Evolutionary conservation across 2,888 invertebrate species (phyloP).

Genomic region (Isotomurus palustris): DNA sequence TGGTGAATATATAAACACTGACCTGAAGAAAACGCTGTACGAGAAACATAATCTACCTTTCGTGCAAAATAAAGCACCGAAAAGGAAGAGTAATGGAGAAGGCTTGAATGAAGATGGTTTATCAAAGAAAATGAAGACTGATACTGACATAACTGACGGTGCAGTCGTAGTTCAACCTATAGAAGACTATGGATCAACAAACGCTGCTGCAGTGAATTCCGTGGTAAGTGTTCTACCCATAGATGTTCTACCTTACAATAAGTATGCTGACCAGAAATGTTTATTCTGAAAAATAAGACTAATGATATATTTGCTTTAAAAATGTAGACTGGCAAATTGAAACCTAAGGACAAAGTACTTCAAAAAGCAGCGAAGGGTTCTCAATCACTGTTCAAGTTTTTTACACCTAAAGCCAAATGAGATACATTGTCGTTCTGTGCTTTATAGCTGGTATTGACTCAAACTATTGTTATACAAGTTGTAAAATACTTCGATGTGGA

Average conservation of each 20-base stretch:
- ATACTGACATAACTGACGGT: slow-evolving; percentile 3
- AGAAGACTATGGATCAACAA: slow-evolving; percentile 42
- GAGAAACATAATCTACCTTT: slow-evolving; percentile 63
- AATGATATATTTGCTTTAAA: slow-evolving; percentile 1
- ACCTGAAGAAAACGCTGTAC: slow-evolving; percentile 61
- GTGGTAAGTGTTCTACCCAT: not conserved
- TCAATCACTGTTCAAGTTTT: slow-evolving; percentile 43
- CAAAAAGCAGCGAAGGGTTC: slow-evolving; percentile 44
- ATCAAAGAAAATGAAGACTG: slow-evolving; percentile 30
- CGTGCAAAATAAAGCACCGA: slow-evolving; percentile 18
- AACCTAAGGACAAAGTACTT: slow-evolving; percentile 34
- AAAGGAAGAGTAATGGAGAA: slow-evolving; percentile 30
- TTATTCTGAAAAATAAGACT: not conserved
- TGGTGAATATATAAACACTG: slow-evolving; percentile 70
- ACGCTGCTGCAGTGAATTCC: slow-evolving; percentile 5
- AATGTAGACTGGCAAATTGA: slow-evolving; percentile 22
- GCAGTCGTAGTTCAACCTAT: slow-evolving; percentile 28
- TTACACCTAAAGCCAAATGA: slow-evolving; percentile 30
- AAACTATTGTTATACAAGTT: too few species aligned
- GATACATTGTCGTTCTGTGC: not conserved
- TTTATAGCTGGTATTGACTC: not conserved
- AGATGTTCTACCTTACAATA: too few species aligned
- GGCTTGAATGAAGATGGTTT: slow-evolving; percentile 13
- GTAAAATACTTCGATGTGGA: too few species aligned
- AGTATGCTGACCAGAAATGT: too few species aligned